Evolutionary conservation across 2,797 vertebrate genomes (phyloP).

Genomic region (Tinamus major): DNA sequence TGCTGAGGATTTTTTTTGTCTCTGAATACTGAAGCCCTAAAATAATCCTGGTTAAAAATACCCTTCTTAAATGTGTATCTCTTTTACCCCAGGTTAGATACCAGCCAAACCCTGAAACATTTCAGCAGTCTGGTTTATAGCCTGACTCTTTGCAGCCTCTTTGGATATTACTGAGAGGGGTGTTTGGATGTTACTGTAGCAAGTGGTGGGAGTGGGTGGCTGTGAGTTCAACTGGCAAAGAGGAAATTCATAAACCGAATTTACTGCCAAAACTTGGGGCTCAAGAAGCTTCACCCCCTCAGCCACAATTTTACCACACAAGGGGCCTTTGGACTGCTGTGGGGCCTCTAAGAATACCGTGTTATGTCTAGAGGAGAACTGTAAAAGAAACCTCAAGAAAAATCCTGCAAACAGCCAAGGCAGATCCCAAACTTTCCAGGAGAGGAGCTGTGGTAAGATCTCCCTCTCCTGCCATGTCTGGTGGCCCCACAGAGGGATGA

Average conservation of each 20-base stretch:
- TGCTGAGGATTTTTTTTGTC: neutral
- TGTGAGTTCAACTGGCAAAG: neutral
- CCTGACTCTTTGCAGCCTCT: neutral
- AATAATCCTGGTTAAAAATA: neutral
- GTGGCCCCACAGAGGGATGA: neutral
- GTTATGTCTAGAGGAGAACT: neutral
- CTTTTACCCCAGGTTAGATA: neutral
- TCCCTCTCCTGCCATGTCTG: neutral
- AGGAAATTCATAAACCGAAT: neutral
- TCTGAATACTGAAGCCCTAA: neutral
- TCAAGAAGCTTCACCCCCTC: neutral
- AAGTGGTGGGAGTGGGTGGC: neutral
- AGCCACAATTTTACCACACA: neutral
- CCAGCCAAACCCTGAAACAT: fast-evolving
- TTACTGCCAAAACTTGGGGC: neutral
- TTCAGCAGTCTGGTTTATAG: neutral
- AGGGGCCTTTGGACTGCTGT: neutral
- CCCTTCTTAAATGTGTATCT: neutral
- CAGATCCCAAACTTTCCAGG: neutral
- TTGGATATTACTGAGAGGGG: neutral
- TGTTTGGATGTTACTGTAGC: neutral
- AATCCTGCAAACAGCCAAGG: neutral
- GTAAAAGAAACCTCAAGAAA: neutral
- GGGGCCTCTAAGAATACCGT: neutral
- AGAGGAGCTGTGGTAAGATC: neutral